A percentile compares a stretch with the other conserved stretches of the same genome.
Conservation (phyloP, 2,113 vertebrate genomes). For the Hiodon tergisus region DNA sequence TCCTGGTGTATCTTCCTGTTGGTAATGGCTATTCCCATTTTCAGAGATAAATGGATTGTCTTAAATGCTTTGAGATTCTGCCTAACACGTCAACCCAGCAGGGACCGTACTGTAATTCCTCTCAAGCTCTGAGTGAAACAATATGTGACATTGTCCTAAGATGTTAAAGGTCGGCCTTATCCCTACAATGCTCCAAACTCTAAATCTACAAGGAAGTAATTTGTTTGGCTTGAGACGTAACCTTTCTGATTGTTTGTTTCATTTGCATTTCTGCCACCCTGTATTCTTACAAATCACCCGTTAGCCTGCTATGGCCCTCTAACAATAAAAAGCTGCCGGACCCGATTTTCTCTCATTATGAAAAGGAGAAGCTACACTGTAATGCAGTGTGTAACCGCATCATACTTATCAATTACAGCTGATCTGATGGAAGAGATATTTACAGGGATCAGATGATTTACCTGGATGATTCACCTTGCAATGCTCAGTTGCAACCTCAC, state of each 20-base stretch:
- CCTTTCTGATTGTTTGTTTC: conserved; percentile 26
- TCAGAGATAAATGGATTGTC: conserved; percentile 56
- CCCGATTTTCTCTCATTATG: conserved; percentile 30
- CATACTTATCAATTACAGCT: conserved; percentile 33
- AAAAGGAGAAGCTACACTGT: conserved; percentile 32
- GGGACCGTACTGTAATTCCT: conserved; percentile 35
- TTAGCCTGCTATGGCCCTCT: neutral
- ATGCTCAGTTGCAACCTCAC: conserved; percentile 51
- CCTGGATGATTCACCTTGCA: conserved; percentile 50
- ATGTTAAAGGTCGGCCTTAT: conserved; percentile 33
- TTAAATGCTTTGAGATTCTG: conserved; percentile 41
- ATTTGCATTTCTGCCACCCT: conserved; percentile 28
- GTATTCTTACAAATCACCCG: conserved; percentile 21
- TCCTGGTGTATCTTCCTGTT: conserved; percentile 39
- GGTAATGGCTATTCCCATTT: conserved; percentile 58
- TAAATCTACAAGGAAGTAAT: conserved; percentile 17
- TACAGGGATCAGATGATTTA: conserved; percentile 50
- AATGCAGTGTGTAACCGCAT: conserved; percentile 42
- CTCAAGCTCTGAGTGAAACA: conserved; percentile 29
- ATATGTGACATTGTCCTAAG: conserved; percentile 17
- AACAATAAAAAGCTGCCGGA: neutral
- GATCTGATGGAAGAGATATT: conserved; percentile 49
- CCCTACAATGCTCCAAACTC: conserved; percentile 20
- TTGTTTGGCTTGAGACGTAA: conserved; percentile 7
- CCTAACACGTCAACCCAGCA: conserved; percentile 48